phyloP scores from a whole-genome alignment of 2,113 vertebrate species.

The Elephas maximus region DNA sequence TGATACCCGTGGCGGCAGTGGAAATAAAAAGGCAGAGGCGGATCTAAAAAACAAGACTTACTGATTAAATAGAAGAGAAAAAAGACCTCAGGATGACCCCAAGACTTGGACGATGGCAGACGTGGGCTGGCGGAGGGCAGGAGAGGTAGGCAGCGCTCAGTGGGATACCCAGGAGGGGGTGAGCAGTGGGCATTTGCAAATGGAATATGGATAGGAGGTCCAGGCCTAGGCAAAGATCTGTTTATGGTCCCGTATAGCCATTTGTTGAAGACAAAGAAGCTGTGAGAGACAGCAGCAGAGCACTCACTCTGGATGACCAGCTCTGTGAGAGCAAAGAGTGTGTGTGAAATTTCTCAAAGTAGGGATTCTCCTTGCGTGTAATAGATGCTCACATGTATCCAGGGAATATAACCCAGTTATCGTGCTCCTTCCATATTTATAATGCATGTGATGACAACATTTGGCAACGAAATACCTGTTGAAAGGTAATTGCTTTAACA shows the following conservation, averaged over 20 bases:
- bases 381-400: not conserved
- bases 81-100: not conserved
- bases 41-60: not conserved
- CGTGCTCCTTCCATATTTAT: not conserved
- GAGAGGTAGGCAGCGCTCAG: no score
- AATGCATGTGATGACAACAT: not conserved
- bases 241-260: not conserved
- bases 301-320: not conserved
- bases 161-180: not conserved
- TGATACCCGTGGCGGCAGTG: no score
- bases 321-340: not conserved
- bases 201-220: not conserved
- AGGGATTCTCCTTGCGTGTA: fast-evolving
- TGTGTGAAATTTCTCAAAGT: no score
- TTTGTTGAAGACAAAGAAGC: not conserved
- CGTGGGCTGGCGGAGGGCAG: not conserved
- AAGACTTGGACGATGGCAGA: not conserved
- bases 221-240: not conserved
- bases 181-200: not conserved
- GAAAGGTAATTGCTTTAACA: not conserved
- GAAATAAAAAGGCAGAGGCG: not conserved
- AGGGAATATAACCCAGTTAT: not conserved
- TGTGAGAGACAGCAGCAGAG: not conserved
- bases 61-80: not conserved
- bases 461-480: not conserved